Conservation (phyloP, 1,140 invertebrate genomes). For the Mya arenaria region DNA sequence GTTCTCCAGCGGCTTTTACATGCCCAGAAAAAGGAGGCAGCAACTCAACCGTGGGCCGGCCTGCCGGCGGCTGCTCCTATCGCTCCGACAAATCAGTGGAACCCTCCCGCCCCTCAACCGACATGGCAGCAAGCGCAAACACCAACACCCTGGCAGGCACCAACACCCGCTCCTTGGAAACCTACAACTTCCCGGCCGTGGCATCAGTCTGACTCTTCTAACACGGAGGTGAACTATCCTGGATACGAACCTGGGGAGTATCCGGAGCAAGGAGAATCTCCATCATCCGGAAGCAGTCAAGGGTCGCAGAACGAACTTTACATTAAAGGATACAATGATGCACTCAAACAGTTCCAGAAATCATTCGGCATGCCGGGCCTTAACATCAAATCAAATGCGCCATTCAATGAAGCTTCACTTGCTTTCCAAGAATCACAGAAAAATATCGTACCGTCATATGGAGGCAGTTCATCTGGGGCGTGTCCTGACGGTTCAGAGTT, state of each 20-base stretch:
- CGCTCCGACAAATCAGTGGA: not conserved
- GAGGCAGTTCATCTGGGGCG: conserved; percentile 24
- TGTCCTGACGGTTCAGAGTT: conserved; percentile 62
- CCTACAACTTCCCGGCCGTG: not conserved
- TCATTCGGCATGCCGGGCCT: not conserved
- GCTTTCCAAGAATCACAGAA: conserved; percentile 29
- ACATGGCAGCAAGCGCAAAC: not conserved
- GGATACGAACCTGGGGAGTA: conserved; percentile 49
- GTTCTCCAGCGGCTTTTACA: conserved; percentile 2
- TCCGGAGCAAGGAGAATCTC: conserved; percentile 33
- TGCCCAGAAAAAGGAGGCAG: too few species aligned
- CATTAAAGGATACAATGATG: conserved; percentile 43
- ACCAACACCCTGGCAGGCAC: conserved; percentile 10
- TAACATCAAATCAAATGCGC: conserved; percentile 22
- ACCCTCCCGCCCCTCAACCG: not conserved
- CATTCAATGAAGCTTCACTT: conserved; percentile 13
- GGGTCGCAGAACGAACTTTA: not conserved
- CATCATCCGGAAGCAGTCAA: not conserved
- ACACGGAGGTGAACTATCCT: not conserved
- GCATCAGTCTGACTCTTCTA: not conserved
- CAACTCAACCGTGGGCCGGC: too few species aligned
- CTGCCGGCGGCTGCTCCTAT: not conserved
- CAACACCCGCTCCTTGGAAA: not conserved
- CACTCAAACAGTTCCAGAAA: conserved; percentile 15
- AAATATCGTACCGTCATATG: not conserved